These are phyloP conservation scores for Philereme vetulata DNA, from an alignment of 2,888 invertebrate species.

Conservation along the genomic window DNA sequence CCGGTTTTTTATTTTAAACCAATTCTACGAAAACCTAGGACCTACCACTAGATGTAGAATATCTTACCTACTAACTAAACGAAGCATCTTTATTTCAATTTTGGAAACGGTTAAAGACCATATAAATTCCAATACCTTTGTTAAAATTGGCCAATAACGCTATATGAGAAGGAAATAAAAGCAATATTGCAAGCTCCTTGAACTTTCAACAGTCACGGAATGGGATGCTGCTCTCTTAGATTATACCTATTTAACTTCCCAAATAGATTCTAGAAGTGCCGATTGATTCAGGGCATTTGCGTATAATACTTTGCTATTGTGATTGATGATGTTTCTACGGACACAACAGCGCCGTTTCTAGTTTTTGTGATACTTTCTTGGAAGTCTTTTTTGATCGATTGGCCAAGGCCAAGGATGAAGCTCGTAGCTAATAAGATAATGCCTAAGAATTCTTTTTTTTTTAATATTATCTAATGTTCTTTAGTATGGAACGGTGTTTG, in stretches of 20 bases:
- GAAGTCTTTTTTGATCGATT: too few relatives aligned
- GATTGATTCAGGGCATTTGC: constrained; percentile 26
- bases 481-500: too few relatives aligned
- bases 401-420: too few relatives aligned
- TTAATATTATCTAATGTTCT: too few relatives aligned
- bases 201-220: constrained; percentile 64
- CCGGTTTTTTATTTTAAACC: too few relatives aligned
- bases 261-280: constrained; percentile 27
- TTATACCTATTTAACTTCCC: constrained; percentile 41
- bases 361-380: too few relatives aligned
- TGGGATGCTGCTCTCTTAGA: constrained; percentile 48
- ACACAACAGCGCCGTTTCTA: too few relatives aligned
- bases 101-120: constrained; percentile 11
- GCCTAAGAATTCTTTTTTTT: too few relatives aligned
- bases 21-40: too few relatives aligned
- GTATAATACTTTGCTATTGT: constrained; percentile 6
- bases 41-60: too few relatives aligned
- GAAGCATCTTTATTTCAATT: background rate
- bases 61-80: background rate
- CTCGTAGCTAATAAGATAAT: too few relatives aligned
- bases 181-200: constrained; percentile 58
- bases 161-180: constrained; percentile 56
- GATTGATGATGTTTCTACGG: constrained; percentile 1
- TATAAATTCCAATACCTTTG: constrained; percentile 34
- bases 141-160: constrained; percentile 41